Evolutionary conservation across 2,113 vertebrate genomes (phyloP), one percentile per base, ranked within the genome.

Genomic region (Pseudorhombus dupliciocellatus): DNA sequence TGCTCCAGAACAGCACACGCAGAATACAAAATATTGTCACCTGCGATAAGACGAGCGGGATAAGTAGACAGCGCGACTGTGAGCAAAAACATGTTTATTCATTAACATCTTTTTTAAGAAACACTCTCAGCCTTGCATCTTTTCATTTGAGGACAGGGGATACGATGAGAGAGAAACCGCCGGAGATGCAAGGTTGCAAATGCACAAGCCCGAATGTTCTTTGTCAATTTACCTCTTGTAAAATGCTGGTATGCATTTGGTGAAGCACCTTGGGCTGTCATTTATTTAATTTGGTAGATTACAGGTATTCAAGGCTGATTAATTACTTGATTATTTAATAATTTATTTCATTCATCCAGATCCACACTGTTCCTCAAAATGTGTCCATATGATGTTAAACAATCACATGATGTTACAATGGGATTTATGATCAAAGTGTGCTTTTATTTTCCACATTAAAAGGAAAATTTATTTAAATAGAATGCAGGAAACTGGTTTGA

Each of bases 1-100:
- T 54, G 16, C 44, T 48, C 3, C 0, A 55, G 28, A 53, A 42
- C 7, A 9, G 54, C 67, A 11, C 21, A 63, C 30, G 52, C 60
- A 54, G 40, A 80, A 62, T 50, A 48, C 6, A 7, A 40, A 58
- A 37, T 59, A 7, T 21, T 51, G 48, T 26, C 63, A 51, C 66
- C 7, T 30, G 53, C 44, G 40, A 48, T 30, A 52, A 50, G 7
- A 50, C 46, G 21, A 50, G 6, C 18, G 21, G 46, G 46, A n/a
- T 50, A 7, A 7, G 46, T 9, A 20, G 18, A 50, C 46, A n/a
- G 18, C 9, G 20, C 46, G n/a, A n/a, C 18, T n/a, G 2, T n/a
- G 46, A 9, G 40, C 40, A 44, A 50, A 16, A 20, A 9, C 20
- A n/a, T 50, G 46, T 50, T 50, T 50, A 15, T 50, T 20, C 7